A percentile compares a stretch with the other conserved stretches of the same genome.
Evolutionary conservation across 2,113 vertebrate genomes (phyloP).

Genomic region (Pithys albifrons): DNA sequence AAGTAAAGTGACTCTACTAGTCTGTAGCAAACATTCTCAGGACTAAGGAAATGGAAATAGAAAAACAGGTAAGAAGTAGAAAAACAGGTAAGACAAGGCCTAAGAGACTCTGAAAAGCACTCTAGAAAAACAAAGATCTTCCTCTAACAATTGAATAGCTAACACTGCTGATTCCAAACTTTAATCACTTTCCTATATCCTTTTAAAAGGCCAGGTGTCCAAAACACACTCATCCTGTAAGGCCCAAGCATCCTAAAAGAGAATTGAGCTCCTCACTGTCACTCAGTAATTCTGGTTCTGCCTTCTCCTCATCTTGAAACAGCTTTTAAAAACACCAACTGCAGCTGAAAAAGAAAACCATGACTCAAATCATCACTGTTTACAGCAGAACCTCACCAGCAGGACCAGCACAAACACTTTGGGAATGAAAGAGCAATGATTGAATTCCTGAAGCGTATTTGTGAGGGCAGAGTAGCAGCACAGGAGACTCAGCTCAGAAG

Average conservation of each 20-base stretch:
- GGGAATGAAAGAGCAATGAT: neutral
- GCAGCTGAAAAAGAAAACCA: neutral
- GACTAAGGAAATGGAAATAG: neutral
- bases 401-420: neutral
- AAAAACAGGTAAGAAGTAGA: neutral
- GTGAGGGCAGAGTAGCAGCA: neutral
- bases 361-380: neutral
- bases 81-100: neutral
- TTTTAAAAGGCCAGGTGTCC: neutral
- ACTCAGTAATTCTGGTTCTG: neutral
- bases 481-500: neutral
- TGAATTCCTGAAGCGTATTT: neutral
- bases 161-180: neutral
- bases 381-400: neutral
- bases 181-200: neutral
- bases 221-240: neutral
- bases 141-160: neutral
- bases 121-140: neutral
- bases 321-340: neutral
- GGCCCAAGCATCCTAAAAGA: neutral
- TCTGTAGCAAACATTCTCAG: neutral
- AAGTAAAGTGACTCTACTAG: neutral
- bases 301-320: neutral
- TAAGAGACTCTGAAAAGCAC: neutral
- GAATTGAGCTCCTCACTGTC: neutral